Evolutionary conservation across 2,888 invertebrate species (phyloP).

Genomic region (Miltochrista miniata): DNA sequence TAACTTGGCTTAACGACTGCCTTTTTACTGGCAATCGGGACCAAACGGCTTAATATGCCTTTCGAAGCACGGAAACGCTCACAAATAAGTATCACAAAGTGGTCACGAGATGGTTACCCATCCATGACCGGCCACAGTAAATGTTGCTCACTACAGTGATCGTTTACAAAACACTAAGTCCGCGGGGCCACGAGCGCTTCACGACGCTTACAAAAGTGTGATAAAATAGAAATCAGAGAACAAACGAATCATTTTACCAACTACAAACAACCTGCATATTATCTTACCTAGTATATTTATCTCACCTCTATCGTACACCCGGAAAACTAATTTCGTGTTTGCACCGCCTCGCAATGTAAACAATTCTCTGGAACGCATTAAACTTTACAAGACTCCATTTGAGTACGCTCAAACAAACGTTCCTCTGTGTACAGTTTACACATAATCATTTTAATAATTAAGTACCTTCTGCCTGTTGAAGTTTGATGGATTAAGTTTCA

Average conservation of each 20-base stretch:
- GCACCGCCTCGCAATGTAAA: conserved; percentile 30
- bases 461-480: conserved; percentile 5
- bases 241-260: neutral
- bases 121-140: no score
- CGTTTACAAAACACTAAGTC: no score
- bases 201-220: no score
- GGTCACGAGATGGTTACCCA: no score
- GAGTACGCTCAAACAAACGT: conserved; percentile 31
- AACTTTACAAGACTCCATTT: conserved; percentile 41
- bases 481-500: conserved; percentile 13
- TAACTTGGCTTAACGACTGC: no score
- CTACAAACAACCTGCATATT: neutral
- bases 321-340: conserved; percentile 39
- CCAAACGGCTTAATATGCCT: no score
- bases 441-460: conserved; percentile 28
- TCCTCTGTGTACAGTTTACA: conserved; percentile 23
- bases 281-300: neutral
- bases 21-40: no score
- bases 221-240: no score
- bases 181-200: no score
- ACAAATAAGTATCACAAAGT: no score
- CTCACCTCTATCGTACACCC: conserved; percentile 13
- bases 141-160: no score
- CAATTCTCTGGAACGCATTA: conserved; percentile 39
- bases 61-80: no score